A percentile compares a stretch with the other conserved stretches of the same genome.
phyloP scores from a whole-genome alignment of 1,140 invertebrate genomes.

The Papilio machaon region DNA sequence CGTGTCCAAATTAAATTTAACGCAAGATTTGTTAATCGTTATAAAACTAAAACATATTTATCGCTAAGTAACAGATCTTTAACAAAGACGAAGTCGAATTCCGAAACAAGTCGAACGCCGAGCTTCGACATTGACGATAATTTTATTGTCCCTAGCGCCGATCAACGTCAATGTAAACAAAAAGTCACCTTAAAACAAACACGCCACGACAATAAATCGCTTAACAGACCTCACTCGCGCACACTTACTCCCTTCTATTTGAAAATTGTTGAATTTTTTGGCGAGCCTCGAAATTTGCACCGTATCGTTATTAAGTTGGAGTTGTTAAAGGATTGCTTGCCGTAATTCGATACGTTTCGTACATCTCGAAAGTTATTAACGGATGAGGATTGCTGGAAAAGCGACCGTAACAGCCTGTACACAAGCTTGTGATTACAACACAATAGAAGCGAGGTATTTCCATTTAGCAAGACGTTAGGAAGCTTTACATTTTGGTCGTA shows the following conservation, averaged over 20 bases:
- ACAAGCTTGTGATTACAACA: slow-evolving; percentile 51
- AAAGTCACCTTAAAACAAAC: slow-evolving; percentile 66
- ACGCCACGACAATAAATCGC: slow-evolving; percentile 60
- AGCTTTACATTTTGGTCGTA: slow-evolving; percentile 69
- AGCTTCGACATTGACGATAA: slow-evolving; percentile 66
- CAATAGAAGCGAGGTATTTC: slow-evolving; percentile 47
- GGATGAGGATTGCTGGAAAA: slow-evolving; percentile 44
- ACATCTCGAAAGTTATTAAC: slow-evolving; percentile 56
- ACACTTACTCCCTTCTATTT: slow-evolving; percentile 61
- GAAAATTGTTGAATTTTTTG: slow-evolving; percentile 72
- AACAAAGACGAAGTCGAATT: slow-evolving; percentile 71
- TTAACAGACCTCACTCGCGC: slow-evolving; percentile 47
- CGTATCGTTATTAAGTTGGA: slow-evolving; percentile 63
- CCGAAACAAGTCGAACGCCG: slow-evolving; percentile 68
- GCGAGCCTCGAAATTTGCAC: slow-evolving; percentile 65
- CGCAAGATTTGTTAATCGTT: neutral
- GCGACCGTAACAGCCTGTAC: slow-evolving; percentile 46
- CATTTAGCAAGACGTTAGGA: slow-evolving; percentile 66
- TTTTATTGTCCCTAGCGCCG: slow-evolving; percentile 69
- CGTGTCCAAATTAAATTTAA: neutral
- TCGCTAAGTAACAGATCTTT: slow-evolving; percentile 45
- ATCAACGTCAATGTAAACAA: slow-evolving; percentile 52
- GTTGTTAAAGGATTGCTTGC: slow-evolving; percentile 65
- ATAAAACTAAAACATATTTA: slow-evolving; percentile 28
- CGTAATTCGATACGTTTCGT: slow-evolving; percentile 63